Conservation (phyloP, 30 jellyfish, hydroid and myxozoan species). For the Morbakka virulenta region DNA sequence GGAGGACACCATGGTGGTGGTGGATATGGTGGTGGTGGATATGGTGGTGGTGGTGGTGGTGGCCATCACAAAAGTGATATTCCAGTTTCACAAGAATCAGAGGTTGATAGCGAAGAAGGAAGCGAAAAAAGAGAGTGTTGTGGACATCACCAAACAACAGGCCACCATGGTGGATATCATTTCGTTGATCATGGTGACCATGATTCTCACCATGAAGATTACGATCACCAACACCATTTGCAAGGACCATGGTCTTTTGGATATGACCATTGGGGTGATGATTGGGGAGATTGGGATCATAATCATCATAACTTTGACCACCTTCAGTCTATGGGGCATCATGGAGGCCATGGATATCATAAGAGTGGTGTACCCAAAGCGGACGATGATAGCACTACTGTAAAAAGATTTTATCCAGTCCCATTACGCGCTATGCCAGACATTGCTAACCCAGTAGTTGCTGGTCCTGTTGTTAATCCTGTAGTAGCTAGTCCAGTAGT, state of each 20-base stretch:
- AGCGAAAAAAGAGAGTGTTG: not conserved
- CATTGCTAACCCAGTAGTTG: not conserved
- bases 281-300: slow-evolving; percentile 99
- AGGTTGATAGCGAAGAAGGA: not conserved
- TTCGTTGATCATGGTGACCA: slow-evolving; percentile 85
- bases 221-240: slow-evolving; percentile 74
- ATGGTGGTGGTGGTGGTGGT: slow-evolving; percentile 22
- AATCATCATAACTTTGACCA: slow-evolving; percentile 86
- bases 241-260: slow-evolving; percentile 98
- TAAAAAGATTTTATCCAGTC: slow-evolving; percentile 47
- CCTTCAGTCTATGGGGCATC: slow-evolving; percentile 52
- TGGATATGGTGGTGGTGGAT: slow-evolving; percentile 12
- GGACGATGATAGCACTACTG: not conserved
- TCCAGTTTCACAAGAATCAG: not conserved
- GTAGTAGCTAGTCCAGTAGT: slow-evolving; percentile 4
- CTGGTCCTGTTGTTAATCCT: slow-evolving; percentile 13
- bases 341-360: slow-evolving; percentile 65
- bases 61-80: slow-evolving; percentile 7
- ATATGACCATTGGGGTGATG: slow-evolving; percentile 94
- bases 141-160: slow-evolving; percentile 8
- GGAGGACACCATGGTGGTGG: slow-evolving; percentile 8
- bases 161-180: slow-evolving; percentile 82
- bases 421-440: slow-evolving; percentile 14
- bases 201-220: slow-evolving; percentile 54
- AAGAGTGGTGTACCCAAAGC: slow-evolving; percentile 50